Base-by-base conservation (phyloP, 2,113 vertebrate genomes). In the Chaetorhynchus papuensis region DNA sequence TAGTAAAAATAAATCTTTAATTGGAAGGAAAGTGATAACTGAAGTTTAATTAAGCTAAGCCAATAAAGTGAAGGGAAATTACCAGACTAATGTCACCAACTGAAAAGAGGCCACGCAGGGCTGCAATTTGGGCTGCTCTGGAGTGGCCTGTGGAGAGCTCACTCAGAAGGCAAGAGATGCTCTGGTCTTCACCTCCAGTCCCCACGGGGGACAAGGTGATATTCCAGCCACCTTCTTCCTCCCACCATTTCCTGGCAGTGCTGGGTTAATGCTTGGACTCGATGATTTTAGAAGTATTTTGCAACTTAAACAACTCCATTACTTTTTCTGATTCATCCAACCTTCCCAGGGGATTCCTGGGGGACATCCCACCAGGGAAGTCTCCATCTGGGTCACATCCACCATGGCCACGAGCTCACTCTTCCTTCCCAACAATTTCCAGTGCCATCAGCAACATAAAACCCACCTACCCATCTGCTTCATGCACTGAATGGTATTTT, bases 1-100 rank as follows among this genome's bases (percentile, higher is more conserved):
- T 68, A 80, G 92, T 96, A 94, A 94, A 94, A 95, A 91, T 92
- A 96, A 90, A 90, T 92, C 92, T 95, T 90, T 89, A 93, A 88
- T 89, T 93, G 90, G 64, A 88, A 93, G 60, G 93, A 93, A 96
- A 95, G 92, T 28, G 83, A 90, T 95, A 92, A 91, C 92, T 90
- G 87, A 95, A 90, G 88, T 96, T 96, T 96, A 95, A 93, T 95
- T 94, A 94, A 94, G 86, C 88, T 71, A 24, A 94, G 89, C 91
- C 94, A 94, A 83, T 93, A 94, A 89, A 91, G 80, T 56, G 85
- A 56, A 78, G 56, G 82, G 71, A 90, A 90, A 95, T 90, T 94
- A 33, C 69, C 80, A 90, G 72, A 7, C 31, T 92, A 81, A 94
- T 54, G 64, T 90, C 92, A 80, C 0, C 0, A 33, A 45, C 52